These are phyloP conservation scores for Loripinus fragilis DNA, from an alignment of 2,888 invertebrate species.

Conservation along the genomic window DNA sequence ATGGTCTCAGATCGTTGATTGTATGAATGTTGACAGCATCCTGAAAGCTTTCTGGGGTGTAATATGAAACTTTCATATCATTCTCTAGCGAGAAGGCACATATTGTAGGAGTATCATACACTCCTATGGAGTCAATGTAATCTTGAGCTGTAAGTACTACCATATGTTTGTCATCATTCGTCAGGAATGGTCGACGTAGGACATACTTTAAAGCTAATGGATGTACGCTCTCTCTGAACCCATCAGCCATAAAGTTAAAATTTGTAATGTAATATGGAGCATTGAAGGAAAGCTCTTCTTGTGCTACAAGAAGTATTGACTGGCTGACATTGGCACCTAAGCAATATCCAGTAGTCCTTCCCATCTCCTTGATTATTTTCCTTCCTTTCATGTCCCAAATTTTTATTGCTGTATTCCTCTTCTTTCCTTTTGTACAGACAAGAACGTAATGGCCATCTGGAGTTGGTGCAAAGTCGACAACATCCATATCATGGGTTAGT, in stretches of 20 bases:
- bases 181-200: slow-evolving; percentile 76
- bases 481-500: slow-evolving; percentile 78
- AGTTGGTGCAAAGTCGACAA: slow-evolving; percentile 75
- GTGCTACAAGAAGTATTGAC: slow-evolving; percentile 73
- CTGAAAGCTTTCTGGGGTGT: slow-evolving; percentile 75
- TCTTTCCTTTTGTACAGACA: slow-evolving; percentile 70
- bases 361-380: slow-evolving; percentile 79
- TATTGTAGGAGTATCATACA: slow-evolving; percentile 76
- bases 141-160: slow-evolving; percentile 78
- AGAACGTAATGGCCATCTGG: slow-evolving; percentile 78
- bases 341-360: slow-evolving; percentile 74
- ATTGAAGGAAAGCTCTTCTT: slow-evolving; percentile 66
- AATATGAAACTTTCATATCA: slow-evolving; percentile 69
- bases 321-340: slow-evolving; percentile 64
- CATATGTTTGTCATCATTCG: slow-evolving; percentile 77
- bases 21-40: slow-evolving; percentile 73
- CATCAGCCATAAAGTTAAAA: slow-evolving; percentile 67
- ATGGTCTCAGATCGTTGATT: slow-evolving; percentile 76
- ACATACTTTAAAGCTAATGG: slow-evolving; percentile 70
- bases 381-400: slow-evolving; percentile 80
- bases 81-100: slow-evolving; percentile 74
- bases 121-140: slow-evolving; percentile 65
- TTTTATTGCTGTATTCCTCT: slow-evolving; percentile 71
- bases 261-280: slow-evolving; percentile 74
- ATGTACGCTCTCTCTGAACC: slow-evolving; percentile 67